Evolutionary conservation across 2,797 vertebrate genomes (phyloP).

Genomic region (Enteromius anoplus): DNA sequence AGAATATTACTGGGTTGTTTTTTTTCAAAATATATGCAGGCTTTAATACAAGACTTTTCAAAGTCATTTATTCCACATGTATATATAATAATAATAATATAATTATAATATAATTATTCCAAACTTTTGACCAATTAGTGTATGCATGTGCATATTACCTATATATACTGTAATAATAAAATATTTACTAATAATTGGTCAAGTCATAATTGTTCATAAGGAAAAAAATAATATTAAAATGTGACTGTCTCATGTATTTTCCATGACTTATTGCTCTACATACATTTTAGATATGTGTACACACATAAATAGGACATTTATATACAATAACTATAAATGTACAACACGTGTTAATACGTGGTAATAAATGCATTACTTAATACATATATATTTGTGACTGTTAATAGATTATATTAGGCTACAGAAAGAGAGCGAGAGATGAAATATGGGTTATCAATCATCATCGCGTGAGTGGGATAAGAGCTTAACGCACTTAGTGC

Average conservation of each 20-base stretch:
- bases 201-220: background rate
- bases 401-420: background rate
- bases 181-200: background rate
- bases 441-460: conserved; percentile 41
- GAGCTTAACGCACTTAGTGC: conserved; percentile 39
- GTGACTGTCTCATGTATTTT: background rate
- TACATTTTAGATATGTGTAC: background rate
- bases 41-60: background rate
- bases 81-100: too few species aligned
- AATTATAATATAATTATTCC: background rate
- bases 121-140: background rate
- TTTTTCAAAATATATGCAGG: background rate
- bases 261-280: background rate
- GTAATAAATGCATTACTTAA: background rate
- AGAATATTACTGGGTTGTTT: background rate
- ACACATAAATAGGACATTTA: background rate
- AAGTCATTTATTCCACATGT: background rate
- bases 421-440: background rate
- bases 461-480: conserved; percentile 42
- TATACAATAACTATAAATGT: too few species aligned
- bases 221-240: background rate
- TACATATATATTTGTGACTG: background rate
- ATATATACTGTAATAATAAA: background rate
- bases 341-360: background rate
- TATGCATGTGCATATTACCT: background rate